Conservation (phyloP, 2,888 invertebrate genomes). For the Plagiodera versicolora region DNA sequence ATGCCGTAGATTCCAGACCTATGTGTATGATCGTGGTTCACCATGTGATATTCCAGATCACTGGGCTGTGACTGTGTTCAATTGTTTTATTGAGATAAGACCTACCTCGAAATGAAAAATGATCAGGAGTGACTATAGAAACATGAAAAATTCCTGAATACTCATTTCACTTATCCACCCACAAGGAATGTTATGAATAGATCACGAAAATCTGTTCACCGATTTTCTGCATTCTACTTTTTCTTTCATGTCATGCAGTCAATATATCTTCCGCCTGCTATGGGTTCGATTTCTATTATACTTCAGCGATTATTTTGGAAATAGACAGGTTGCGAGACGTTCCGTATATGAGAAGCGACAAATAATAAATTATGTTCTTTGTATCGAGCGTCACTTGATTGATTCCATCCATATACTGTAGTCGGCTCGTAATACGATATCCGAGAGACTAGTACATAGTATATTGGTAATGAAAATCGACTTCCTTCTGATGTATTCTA, state of each 20-base stretch:
- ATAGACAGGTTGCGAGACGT: slow-evolving; percentile 3
- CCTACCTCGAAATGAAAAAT: no score
- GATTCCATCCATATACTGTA: slow-evolving; percentile 23
- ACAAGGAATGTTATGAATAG: not conserved
- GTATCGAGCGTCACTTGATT: slow-evolving; percentile 24
- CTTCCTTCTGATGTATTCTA: slow-evolving; percentile 12
- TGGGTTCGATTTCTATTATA: not conserved
- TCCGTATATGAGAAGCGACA: slow-evolving; percentile 24
- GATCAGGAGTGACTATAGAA: no score
- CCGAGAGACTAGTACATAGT: slow-evolving; percentile 17
- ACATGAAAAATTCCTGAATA: no score
- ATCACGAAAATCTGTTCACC: not conserved
- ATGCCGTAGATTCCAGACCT: no score
- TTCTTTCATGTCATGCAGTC: not conserved
- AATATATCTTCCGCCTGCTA: not conserved
- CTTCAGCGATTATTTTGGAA: slow-evolving; percentile 1
- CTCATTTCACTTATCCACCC: no score
- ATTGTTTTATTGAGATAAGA: no score
- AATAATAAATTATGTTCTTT: slow-evolving; percentile 29
- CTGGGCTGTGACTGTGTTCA: no score
- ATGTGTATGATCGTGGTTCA: no score
- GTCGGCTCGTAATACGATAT: slow-evolving; percentile 26
- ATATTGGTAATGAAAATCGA: slow-evolving; percentile 29
- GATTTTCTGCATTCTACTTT: not conserved
- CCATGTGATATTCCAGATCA: no score